These are phyloP conservation scores for Luperina testacea DNA, from an alignment of 2,888 invertebrate species.

Conservation along the genomic window DNA sequence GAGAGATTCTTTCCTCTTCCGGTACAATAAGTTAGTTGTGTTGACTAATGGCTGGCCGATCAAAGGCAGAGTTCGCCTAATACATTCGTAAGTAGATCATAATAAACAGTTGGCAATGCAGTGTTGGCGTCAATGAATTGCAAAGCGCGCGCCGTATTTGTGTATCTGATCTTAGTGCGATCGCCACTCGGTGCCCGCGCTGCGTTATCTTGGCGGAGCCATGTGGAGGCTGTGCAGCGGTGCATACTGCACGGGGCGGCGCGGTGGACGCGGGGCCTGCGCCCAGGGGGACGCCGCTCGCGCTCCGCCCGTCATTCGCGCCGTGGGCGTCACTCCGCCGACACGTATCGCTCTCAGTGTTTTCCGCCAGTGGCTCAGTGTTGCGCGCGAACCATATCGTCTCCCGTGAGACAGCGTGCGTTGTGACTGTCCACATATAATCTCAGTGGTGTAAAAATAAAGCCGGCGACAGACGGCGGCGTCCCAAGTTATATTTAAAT, in stretches of 20 bases:
- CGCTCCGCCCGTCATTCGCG: slow-evolving; percentile 80
- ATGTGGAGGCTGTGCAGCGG: slow-evolving; percentile 86
- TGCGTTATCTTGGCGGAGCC: slow-evolving; percentile 80
- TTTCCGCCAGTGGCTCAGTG: slow-evolving; percentile 58
- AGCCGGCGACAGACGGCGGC: slow-evolving; percentile 88
- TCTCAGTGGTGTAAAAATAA: slow-evolving; percentile 88
- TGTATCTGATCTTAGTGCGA: slow-evolving; percentile 75
- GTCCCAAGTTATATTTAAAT: slow-evolving; percentile 89
- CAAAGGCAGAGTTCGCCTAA: slow-evolving; percentile 35
- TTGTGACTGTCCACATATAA: slow-evolving; percentile 81
- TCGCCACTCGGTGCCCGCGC: slow-evolving; percentile 70
- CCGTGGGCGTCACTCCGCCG: slow-evolving; percentile 75
- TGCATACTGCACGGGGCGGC: slow-evolving; percentile 82
- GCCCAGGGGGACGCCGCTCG: slow-evolving; percentile 70
- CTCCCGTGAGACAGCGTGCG: slow-evolving; percentile 80
- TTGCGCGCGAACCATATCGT: slow-evolving; percentile 71
- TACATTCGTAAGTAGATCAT: slow-evolving; percentile 67
- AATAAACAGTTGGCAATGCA: slow-evolving; percentile 81
- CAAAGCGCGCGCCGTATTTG: slow-evolving; percentile 72
- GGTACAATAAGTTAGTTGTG: slow-evolving; percentile 50
- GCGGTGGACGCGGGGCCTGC: slow-evolving; percentile 65
- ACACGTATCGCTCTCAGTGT: slow-evolving; percentile 70
- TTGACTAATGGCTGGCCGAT: slow-evolving; percentile 37
- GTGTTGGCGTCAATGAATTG: slow-evolving; percentile 85
- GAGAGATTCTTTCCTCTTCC: slow-evolving; percentile 39